phyloP scores from a whole-genome alignment of 2,113 vertebrate species.

The Engraulis encrasicolus region DNA sequence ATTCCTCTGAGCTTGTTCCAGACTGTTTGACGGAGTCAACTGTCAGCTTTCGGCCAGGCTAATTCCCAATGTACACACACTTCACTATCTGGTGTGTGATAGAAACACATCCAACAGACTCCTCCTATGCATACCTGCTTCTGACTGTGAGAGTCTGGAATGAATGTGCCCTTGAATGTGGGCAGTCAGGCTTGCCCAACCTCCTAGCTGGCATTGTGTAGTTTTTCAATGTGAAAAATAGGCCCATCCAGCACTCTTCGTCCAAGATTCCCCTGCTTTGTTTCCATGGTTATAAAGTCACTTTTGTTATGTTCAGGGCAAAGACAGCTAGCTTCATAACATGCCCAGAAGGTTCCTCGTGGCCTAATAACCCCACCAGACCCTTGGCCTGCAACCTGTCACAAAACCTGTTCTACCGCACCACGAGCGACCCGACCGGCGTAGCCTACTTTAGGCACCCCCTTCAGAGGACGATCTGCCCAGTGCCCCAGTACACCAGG shows the following conservation, averaged over 20 bases:
- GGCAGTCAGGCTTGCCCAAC: not conserved
- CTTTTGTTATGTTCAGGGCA: slow-evolving; percentile 1
- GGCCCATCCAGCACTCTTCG: not conserved
- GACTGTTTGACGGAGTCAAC: too few relatives aligned
- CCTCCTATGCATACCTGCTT: not conserved
- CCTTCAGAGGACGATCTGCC: not conserved
- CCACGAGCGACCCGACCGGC: too few relatives aligned
- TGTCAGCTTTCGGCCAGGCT: too few relatives aligned
- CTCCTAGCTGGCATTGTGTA: not conserved
- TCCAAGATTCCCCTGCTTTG: not conserved
- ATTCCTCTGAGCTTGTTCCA: too few relatives aligned
- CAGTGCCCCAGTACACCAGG: too few relatives aligned
- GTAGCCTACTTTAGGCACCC: not conserved
- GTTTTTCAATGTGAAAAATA: not conserved
- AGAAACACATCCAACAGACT: not conserved
- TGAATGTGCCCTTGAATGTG: not conserved
- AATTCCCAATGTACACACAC: not conserved
- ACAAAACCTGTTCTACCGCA: slow-evolving; percentile 31
- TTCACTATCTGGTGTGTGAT: not conserved
- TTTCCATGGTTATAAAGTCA: not conserved
- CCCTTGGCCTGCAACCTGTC: slow-evolving; percentile 36
- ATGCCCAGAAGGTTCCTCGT: slow-evolving; percentile 43
- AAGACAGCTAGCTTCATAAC: slow-evolving; percentile 30
- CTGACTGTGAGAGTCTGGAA: not conserved
- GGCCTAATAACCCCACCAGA: slow-evolving; percentile 39